Evolutionary conservation across 37 sponge, comb jelly and placozoan species (phyloP).

Genomic region (Spongilla lacustris): DNA sequence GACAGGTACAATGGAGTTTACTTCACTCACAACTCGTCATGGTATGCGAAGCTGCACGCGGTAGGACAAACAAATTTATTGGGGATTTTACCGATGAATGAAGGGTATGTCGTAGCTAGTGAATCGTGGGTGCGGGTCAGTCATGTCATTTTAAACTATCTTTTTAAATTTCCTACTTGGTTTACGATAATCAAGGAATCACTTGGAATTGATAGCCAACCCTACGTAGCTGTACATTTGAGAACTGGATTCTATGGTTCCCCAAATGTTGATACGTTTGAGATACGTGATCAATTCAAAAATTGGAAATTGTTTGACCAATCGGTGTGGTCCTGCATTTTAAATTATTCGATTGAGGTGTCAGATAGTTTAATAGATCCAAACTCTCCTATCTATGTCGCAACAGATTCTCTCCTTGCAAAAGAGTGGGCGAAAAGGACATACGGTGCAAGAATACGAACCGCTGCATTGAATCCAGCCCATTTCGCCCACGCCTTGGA

Average conservation of each 20-base stretch:
- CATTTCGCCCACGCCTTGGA: not conserved
- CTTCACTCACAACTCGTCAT: too few relatives aligned
- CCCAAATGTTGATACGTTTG: not conserved
- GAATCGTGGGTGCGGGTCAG: too few relatives aligned
- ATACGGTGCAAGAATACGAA: not conserved
- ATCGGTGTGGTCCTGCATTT: not conserved
- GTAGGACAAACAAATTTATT: too few relatives aligned
- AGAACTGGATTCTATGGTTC: constrained; percentile 47
- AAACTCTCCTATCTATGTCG: not conserved
- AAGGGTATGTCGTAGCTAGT: too few relatives aligned
- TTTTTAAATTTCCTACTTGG: constrained; percentile 24
- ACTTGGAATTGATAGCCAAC: not conserved
- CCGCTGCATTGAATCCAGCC: not conserved
- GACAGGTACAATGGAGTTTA: too few relatives aligned
- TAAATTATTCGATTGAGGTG: not conserved
- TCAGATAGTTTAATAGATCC: constrained; percentile 12
- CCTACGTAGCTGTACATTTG: constrained; percentile 36
- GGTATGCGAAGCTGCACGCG: too few relatives aligned
- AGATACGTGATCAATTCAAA: not conserved
- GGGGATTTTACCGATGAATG: too few relatives aligned
- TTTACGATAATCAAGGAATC: not conserved
- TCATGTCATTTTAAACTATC: constrained; percentile 10
- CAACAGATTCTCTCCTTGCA: constrained; percentile 31
- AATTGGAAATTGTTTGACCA: constrained; percentile 13
- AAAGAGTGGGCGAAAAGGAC: constrained; percentile 10